Evolutionary conservation across 1,140 invertebrate genomes (phyloP).

Genomic region (Probaryconus sp.): DNA sequence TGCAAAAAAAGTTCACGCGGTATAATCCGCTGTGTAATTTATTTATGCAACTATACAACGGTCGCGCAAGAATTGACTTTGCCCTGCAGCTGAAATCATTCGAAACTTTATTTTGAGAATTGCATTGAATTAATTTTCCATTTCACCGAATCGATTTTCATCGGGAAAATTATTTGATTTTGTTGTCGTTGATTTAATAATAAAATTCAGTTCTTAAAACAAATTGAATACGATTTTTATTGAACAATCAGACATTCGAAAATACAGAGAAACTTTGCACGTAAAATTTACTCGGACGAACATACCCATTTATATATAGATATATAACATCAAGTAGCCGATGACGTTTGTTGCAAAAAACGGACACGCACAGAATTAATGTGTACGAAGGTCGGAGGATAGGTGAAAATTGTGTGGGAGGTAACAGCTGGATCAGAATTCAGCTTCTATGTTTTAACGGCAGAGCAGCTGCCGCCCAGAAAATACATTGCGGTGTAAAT

Average conservation of each 20-base stretch:
- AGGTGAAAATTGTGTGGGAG: constrained; percentile 44
- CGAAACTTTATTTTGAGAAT: too few species aligned
- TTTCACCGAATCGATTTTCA: too few species aligned
- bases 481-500: constrained; percentile 45
- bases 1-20: too few species aligned
- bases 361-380: constrained; percentile 33
- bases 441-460: constrained; percentile 40
- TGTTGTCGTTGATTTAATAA: too few species aligned
- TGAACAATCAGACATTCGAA: constrained; percentile 7
- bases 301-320: constrained; percentile 19
- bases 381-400: constrained; percentile 32
- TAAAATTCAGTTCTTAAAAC: too few species aligned
- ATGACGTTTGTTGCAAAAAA: constrained; percentile 35
- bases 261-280: not conserved
- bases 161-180: too few species aligned
- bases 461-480: constrained; percentile 34
- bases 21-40: too few species aligned
- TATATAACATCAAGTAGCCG: constrained; percentile 33
- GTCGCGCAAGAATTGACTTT: too few species aligned
- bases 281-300: constrained; percentile 27
- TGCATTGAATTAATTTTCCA: too few species aligned
- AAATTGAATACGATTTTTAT: constrained; percentile 13
- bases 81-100: too few species aligned
- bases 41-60: too few species aligned
- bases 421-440: constrained; percentile 37